Evolutionary conservation across 2,797 vertebrate species (phyloP), one percentile per base, ranked within the genome.

Genomic region (Jordanella pulchra): DNA sequence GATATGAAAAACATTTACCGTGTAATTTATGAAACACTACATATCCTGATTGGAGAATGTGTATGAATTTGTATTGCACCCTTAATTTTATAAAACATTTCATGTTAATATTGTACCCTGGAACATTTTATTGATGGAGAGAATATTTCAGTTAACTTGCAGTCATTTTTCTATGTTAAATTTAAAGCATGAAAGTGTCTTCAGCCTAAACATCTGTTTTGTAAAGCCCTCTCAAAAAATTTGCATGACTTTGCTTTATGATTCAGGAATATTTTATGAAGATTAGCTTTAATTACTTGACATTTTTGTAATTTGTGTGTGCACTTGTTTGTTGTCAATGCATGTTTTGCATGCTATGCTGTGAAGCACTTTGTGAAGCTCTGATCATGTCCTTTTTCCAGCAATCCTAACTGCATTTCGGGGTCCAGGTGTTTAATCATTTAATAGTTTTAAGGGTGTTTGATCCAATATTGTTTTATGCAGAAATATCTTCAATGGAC

Each of bases 11-110:
- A 51, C 69, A 81, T 86, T 80, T 75, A 75, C 71, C 76, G 80
- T 84, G 81, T 87, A 74, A 39, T 76, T 79, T 73, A 77, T 78
- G 67, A 84, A 87, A 89, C 89, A 93, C 92, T 91, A 91, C 82
- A 81, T 55, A 47, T 78, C 68, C 77, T n/a, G 44, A 18, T 17
- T n/a, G 69, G 67, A 51, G 56, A 75, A 71, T 80, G 77, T 87
- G 86, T 71, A 69, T 82, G 64, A 83, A 65, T 61, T 81, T 83
- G 77, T 32, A 50, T 39, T 61, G 25, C 55, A 56, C 17, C 23
- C 42, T 39, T 56, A 44, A 25, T 55, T 66, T 21, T 27, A 28
- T 71, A 53, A 80, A 70, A 80, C 28, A 25, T 76, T 69, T 54
- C 27, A 58, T 25, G 17, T 69, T 17, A 47, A 48, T 3, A 23